A percentile compares a stretch with the other conserved stretches of the same genome.
phyloP scores from a whole-genome alignment of 2,797 vertebrate genomes.

The Trachurus trachurus region DNA sequence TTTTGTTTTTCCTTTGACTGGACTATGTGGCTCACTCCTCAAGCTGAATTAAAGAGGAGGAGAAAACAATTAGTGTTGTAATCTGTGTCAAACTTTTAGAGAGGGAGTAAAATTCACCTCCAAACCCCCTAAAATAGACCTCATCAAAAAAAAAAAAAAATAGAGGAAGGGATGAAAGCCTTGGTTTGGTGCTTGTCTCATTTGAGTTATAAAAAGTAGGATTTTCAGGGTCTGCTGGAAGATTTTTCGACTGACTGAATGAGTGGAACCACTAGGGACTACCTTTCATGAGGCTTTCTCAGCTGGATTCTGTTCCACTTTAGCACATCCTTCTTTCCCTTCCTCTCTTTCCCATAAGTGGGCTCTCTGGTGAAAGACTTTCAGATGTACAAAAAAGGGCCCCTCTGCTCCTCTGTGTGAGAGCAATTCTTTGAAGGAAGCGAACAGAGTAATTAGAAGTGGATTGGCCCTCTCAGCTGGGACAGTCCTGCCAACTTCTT shows the following conservation, averaged over 20 bases:
- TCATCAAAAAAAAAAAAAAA: slow-evolving; percentile 11
- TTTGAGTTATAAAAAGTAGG: slow-evolving; percentile 59
- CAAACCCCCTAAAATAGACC: slow-evolving; percentile 39
- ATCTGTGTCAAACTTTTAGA: background rate
- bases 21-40: background rate
- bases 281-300: slow-evolving; percentile 65
- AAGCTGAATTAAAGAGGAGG: background rate
- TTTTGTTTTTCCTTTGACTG: slow-evolving; percentile 13
- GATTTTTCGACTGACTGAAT: slow-evolving; percentile 63
- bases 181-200: slow-evolving; percentile 48
- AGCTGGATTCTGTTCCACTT: slow-evolving; percentile 69
- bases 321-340: slow-evolving; percentile 57
- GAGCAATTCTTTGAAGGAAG: slow-evolving; percentile 50
- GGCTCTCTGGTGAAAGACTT: slow-evolving; percentile 51
- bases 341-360: slow-evolving; percentile 59
- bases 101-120: background rate
- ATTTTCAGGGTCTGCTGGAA: slow-evolving; percentile 60
- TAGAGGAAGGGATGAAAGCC: slow-evolving; percentile 41
- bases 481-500: slow-evolving; percentile 60
- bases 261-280: slow-evolving; percentile 65
- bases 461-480: slow-evolving; percentile 57
- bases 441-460: slow-evolving; percentile 61
- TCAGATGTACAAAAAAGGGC: slow-evolving; percentile 21
- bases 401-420: slow-evolving; percentile 53
- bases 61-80: background rate